These are phyloP conservation scores for Lasioglossum baleicum DNA, from an alignment of 1,140 invertebrate species.

Conservation along the genomic window DNA sequence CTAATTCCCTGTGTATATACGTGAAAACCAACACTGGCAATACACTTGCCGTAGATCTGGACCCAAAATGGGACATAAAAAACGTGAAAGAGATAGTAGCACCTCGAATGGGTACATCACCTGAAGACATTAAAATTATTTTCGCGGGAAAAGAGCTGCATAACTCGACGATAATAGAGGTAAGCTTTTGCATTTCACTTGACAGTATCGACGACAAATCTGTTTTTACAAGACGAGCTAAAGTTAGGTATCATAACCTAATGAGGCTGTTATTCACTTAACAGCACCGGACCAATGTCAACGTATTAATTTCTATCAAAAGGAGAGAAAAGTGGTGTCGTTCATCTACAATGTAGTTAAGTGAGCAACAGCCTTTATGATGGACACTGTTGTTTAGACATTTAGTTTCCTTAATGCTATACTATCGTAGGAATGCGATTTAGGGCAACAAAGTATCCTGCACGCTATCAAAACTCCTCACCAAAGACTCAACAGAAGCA, in stretches of 20 bases:
- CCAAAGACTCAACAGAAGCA: constrained; percentile 61
- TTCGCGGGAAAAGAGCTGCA: constrained; percentile 91
- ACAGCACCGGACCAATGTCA: too few relatives aligned
- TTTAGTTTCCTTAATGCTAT: constrained; percentile 13
- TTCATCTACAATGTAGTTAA: not conserved
- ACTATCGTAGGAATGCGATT: constrained; percentile 86
- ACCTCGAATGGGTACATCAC: constrained; percentile 84
- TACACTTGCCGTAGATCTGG: constrained; percentile 84
- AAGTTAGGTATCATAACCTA: constrained; percentile 13
- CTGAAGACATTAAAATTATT: constrained; percentile 90
- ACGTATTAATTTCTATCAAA: too few relatives aligned
- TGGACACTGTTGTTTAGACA: too few relatives aligned
- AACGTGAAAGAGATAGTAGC: constrained; percentile 88
- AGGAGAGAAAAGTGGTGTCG: too few relatives aligned
- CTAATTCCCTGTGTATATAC: constrained; percentile 85
- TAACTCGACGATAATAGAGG: constrained; percentile 86
- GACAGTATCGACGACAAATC: not conserved
- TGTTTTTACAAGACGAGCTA: not conserved
- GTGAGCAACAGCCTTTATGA: too few relatives aligned
- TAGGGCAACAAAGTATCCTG: constrained; percentile 89
- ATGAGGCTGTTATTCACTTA: too few relatives aligned
- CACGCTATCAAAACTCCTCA: constrained; percentile 84
- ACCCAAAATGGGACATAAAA: constrained; percentile 88
- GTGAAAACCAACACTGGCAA: constrained; percentile 87
- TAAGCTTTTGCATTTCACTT: constrained; percentile 62